Evolutionary conservation across 2,113 vertebrate species (phyloP).

Genomic region (Thymallus thymallus): DNA sequence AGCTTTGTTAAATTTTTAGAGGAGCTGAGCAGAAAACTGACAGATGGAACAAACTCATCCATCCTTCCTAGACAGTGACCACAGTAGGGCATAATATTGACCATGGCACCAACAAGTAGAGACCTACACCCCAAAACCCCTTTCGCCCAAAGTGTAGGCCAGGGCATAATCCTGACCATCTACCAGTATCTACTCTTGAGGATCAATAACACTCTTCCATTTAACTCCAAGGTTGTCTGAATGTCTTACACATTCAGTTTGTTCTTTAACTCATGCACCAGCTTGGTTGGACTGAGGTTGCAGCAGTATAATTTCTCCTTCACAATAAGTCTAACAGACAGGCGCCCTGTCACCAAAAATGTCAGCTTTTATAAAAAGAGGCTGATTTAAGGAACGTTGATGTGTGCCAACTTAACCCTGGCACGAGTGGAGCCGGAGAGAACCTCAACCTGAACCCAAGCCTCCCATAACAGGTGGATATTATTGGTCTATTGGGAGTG

Average conservation of each 20-base stretch:
- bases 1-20: neutral
- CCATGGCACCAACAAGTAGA: neutral
- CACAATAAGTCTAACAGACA: neutral
- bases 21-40: neutral
- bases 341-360: conserved; percentile 34
- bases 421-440: conserved; percentile 20
- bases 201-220: too few species aligned
- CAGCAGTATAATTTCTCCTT: conserved; percentile 17
- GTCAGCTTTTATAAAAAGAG: conserved; percentile 32
- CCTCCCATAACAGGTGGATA: conserved; percentile 43
- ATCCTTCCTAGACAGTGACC: neutral
- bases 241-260: too few species aligned
- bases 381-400: conserved; percentile 22
- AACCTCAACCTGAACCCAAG: conserved; percentile 24
- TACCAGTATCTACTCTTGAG: too few species aligned
- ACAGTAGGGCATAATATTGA: neutral
- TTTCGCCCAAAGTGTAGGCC: neutral
- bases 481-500: conserved; percentile 23
- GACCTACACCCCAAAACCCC: too few species aligned
- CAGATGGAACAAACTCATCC: neutral
- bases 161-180: too few species aligned
- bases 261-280: too few species aligned
- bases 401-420: conserved; percentile 43
- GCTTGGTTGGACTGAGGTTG: too few species aligned
- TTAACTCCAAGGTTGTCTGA: too few species aligned